Evolutionary conservation across 2,888 invertebrate genomes (phyloP), one percentile per base, ranked within the genome.

Genomic region (Brenthis daphne): DNA sequence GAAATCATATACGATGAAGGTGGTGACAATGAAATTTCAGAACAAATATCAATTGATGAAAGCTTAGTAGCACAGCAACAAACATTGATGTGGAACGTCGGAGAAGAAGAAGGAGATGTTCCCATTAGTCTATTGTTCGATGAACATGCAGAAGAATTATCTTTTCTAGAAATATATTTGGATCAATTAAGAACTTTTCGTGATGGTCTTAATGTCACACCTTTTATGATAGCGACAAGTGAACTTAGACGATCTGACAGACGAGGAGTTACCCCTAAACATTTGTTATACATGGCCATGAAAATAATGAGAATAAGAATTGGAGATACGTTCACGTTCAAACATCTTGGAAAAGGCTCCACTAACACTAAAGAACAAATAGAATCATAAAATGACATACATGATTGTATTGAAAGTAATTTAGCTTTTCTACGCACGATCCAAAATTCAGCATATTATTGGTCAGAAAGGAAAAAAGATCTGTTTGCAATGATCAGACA

Each of bases 401-500:
- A 83, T 70, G 64, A 65, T 65, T 79, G 79, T 73, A 72, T 79
- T 16, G 65, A 71, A 67, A 66, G 33, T 6, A 74, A 71, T 67
- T 75, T 85, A 20, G 80, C 83, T 48, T 86, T 85, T 77, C 73
- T 85, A 43, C 70, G 77, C 13, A 77, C 73, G 3, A 80, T 86
- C 64, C 85, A 84, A 73, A 86, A 85, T 79, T 85, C 83, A 55
- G 71, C 76, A 66, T 79, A 75, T 75, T 86, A 79, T 77, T 85
- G 87, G 87, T 55, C 77, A 29, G 50, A 69, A 77, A 63, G 68
- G 82, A 1, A 86, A 86, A 79, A 76, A 76, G 82, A 86, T 75
- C 73, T 86, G 57, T 86, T 85, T 67, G 83, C 85, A 13, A 87
- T 85, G 81, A 88, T 86, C 33, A 60, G 85, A 33, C 85, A 87